Percentiles rank a stretch among this genome's conserved stretches.
These are phyloP conservation scores for Drosophila mojavensis DNA, from an alignment of 1,140 invertebrate genomes.

Conservation along the genomic window DNA sequence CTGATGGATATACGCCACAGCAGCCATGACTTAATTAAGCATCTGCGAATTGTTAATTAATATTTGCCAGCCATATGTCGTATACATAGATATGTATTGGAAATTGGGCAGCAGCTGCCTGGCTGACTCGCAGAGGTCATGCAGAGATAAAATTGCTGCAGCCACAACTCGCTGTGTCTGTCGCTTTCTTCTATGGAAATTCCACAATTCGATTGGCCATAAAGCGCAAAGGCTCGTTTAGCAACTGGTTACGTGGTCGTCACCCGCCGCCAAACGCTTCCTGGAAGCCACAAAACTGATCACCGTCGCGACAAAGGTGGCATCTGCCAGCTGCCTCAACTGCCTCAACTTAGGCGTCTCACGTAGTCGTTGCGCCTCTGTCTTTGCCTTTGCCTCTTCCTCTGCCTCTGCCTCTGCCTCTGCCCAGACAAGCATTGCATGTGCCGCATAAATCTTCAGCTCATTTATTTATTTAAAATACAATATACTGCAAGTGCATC, in stretches of 20 bases:
- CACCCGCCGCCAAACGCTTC: slow-evolving; percentile 58
- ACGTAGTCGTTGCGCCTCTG: slow-evolving; percentile 34
- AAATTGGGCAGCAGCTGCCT: slow-evolving; percentile 24
- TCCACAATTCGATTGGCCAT: slow-evolving; percentile 70
- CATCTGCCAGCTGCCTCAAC: slow-evolving; percentile 48
- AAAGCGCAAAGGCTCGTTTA: slow-evolving; percentile 68
- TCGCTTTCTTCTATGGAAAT: slow-evolving; percentile 44
- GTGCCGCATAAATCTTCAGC: slow-evolving; percentile 72
- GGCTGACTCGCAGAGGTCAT: slow-evolving; percentile 51
- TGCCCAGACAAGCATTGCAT: slow-evolving; percentile 52
- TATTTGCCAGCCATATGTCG: background rate
- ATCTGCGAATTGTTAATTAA: slow-evolving; percentile 40
- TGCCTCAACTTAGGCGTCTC: slow-evolving; percentile 40
- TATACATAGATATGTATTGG: background rate
- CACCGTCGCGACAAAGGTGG: slow-evolving; percentile 55
- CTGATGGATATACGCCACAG: slow-evolving; percentile 14
- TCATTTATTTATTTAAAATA: slow-evolving; percentile 69
- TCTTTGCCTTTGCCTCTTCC: no score
- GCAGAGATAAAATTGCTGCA: slow-evolving; percentile 52
- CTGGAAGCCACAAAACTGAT: slow-evolving; percentile 58
- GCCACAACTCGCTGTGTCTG: slow-evolving; percentile 56
- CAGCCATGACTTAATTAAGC: slow-evolving; percentile 44
- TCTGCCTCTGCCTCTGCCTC: background rate
- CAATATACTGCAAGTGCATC: slow-evolving; percentile 23
- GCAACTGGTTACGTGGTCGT: slow-evolving; percentile 70